Evolutionary conservation across 1,140 invertebrate species (phyloP).

Genomic region (Drosophila funebris): DNA sequence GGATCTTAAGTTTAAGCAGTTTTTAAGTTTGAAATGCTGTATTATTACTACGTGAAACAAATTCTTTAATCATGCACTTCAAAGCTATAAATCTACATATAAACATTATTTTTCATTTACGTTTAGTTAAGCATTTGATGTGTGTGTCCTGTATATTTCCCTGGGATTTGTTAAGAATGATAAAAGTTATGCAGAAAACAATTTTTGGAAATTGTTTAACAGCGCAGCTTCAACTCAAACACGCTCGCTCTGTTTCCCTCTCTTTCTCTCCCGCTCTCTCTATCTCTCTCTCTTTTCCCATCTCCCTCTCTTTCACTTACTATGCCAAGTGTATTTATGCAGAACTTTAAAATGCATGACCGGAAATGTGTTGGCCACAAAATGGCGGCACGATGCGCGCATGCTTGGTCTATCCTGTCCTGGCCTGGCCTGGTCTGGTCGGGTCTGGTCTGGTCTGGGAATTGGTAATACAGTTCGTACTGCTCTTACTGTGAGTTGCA

Average conservation of each 20-base stretch:
- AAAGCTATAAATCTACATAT: no score
- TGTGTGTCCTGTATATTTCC: no score
- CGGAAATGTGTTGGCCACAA: constrained; percentile 49
- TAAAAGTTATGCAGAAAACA: neutral
- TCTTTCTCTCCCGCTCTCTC: no score
- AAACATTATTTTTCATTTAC: no score
- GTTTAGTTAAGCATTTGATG: no score
- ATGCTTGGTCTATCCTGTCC: constrained; percentile 17
- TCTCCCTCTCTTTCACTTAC: neutral
- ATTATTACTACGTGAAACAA: no score
- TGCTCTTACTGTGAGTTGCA: neutral
- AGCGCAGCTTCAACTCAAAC: neutral
- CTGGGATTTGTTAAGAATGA: no score
- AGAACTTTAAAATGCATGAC: constrained; percentile 37
- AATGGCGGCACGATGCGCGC: constrained; percentile 35
- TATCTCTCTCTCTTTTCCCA: no score
- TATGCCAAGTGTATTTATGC: constrained; percentile 1
- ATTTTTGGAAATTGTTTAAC: neutral
- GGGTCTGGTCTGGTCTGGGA: neutral
- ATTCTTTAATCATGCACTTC: no score
- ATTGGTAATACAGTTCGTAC: neutral
- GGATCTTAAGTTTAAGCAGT: no score
- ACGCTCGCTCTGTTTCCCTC: neutral
- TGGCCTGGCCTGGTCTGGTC: neutral
- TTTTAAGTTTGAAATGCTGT: no score